These are phyloP conservation scores for Ctena decussata DNA, from an alignment of 2,888 invertebrate species.

Conservation along the genomic window DNA sequence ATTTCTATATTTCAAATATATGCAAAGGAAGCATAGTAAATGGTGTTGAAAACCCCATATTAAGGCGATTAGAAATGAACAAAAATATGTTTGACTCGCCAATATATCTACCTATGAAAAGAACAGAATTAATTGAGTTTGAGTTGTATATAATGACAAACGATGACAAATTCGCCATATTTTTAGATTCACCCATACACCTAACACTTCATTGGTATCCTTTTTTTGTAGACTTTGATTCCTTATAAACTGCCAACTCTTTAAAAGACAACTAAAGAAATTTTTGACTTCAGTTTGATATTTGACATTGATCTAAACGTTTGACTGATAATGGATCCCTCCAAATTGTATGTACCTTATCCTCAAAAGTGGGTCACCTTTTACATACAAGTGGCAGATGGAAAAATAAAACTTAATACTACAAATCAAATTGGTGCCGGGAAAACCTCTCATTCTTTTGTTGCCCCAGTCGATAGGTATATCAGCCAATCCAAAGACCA, in stretches of 20 bases:
- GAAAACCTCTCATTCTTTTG: not conserved
- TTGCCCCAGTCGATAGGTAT: not conserved
- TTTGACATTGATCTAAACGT: not conserved
- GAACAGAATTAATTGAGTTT: not conserved
- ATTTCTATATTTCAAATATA: no score
- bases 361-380: conserved; percentile 19
- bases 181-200: not conserved
- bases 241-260: not conserved
- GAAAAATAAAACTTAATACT: not conserved
- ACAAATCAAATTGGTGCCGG: not conserved
- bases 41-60: no score
- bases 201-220: not conserved
- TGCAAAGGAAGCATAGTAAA: no score
- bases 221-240: not conserved
- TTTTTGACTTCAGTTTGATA: no score
- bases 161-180: not conserved
- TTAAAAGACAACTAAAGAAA: no score
- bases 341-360: conserved; percentile 26
- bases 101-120: not conserved
- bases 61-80: not conserved
- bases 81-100: not conserved
- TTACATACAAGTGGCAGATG: conserved; percentile 6
- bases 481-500: not conserved
- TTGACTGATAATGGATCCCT: conserved; percentile 23
- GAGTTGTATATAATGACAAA: not conserved